phyloP scores from a whole-genome alignment of 2,113 vertebrate genomes.

The Paradoxurus hermaphroditus region DNA sequence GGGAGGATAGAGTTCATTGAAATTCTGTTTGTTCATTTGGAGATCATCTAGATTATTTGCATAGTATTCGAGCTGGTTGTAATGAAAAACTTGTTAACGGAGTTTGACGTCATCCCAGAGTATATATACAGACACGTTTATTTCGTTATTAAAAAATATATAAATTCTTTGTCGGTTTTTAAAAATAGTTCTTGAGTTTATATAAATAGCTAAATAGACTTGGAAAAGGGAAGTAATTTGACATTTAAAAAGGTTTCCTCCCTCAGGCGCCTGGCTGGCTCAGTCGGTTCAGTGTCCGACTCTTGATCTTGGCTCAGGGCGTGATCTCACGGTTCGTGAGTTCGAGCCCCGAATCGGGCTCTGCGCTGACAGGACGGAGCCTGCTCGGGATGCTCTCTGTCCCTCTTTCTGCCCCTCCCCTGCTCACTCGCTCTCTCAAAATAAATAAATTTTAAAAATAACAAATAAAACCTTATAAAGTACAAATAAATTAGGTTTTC shows the following conservation, averaged over 20 bases:
- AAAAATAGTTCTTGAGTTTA: conserved; percentile 23
- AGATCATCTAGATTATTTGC: conserved; percentile 35
- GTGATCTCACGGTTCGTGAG: neutral
- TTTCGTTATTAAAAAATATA: neutral
- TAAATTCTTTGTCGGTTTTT: neutral
- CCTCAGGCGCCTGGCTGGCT: neutral
- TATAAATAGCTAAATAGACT: conserved; percentile 14
- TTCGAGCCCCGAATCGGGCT: neutral
- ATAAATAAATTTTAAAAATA: neutral
- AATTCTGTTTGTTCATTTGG: conserved; percentile 4
- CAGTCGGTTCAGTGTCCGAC: neutral
- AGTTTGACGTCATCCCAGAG: neutral
- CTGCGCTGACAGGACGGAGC: too few relatives aligned
- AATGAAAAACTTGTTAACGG: neutral
- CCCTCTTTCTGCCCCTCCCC: too few relatives aligned
- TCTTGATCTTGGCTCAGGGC: neutral
- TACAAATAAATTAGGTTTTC: neutral
- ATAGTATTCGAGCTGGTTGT: neutral
- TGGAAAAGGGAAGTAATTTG: conserved; percentile 10
- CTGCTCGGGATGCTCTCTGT: too few relatives aligned
- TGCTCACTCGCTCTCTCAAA: too few relatives aligned
- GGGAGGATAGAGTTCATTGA: neutral
- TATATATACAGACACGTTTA: neutral
- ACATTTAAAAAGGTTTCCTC: conserved; percentile 17
- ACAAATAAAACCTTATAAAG: neutral